Percentiles rank a stretch among this genome's conserved stretches.
These are phyloP conservation scores for Deroptyus accipitrinus DNA, from an alignment of 2,113 vertebrate genomes.

Conservation along the genomic window DNA sequence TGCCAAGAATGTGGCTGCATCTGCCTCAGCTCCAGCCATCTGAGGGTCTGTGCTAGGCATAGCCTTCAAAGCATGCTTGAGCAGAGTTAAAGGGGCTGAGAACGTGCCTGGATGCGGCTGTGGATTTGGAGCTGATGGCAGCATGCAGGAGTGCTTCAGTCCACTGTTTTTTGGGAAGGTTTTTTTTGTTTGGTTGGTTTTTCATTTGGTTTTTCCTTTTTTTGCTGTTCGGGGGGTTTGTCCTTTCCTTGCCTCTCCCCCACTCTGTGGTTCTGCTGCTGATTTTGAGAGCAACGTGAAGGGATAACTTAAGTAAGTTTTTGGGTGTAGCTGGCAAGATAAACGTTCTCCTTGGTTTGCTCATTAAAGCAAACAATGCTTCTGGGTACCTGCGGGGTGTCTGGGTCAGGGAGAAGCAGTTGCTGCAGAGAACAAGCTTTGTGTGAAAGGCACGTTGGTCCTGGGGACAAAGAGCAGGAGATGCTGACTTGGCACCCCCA, in stretches of 20 bases:
- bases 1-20: slow-evolving; percentile 67
- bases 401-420: neutral
- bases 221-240: neutral
- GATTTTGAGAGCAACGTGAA: neutral
- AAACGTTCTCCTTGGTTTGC: neutral
- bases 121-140: neutral
- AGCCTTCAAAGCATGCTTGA: slow-evolving; percentile 25
- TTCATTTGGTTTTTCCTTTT: neutral
- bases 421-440: neutral
- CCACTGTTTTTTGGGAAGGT: neutral
- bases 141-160: neutral
- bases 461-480: neutral
- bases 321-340: neutral
- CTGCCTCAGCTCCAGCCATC: slow-evolving; percentile 37
- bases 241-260: neutral
- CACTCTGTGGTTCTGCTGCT: neutral
- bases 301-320: neutral
- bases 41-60: slow-evolving; percentile 20
- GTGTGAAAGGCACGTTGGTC: neutral
- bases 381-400: neutral
- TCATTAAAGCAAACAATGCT: neutral
- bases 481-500: neutral
- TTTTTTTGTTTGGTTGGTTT: neutral
- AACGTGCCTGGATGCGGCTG: rapidly evolving
- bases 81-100: neutral